Base-by-base conservation (phyloP, 2,888 invertebrate genomes). In the Apodemia zela region DNA sequence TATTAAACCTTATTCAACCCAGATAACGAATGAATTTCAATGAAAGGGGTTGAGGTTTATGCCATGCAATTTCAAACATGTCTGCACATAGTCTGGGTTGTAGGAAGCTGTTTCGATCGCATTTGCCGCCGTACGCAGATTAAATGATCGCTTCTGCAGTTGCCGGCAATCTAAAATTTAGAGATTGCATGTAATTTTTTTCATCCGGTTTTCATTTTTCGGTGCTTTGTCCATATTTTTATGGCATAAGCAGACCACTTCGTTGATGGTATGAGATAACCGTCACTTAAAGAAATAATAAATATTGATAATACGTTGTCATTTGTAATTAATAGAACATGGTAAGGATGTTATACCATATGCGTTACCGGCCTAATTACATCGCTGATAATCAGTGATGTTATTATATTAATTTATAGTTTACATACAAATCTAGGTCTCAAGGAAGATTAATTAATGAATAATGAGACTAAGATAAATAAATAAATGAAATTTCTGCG, bases 61-160 rank as follows among this genome's bases (percentile, higher is more conserved):
- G 25, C 25, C n/a, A 6, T 13, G 3, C 25, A 54, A 29, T 54
- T 54, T 21, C 29, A 29, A 54, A 54, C 54, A 25, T 54, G 54
- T 60, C 58, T 45, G 58, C 47, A 58, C 61, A 65, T 45, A 67
- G 72, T 72, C 71, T 72, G 71, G 63, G 63, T 59, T 66, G 63
- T 25, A 29, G 72, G 66, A 70, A 69, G 73, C 70, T 72, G 72
- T 67, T 78, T 78, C 77, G 76, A 78, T 78, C 77, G 73, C 67
- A 72, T 73, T 74, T 71, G 68, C 69, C 69, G 66, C 64, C 65
- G 62, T 65, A 67, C 62, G 60, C 64, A 64, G 66, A 66, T 69
- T 65, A 66, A 69, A 67, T 63, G 47, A 63, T 47, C 59, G 25
- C 47, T 25, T 54, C 15, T 54, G 62, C 45, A 62, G 62, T 54